Percentiles rank a stretch among this genome's conserved stretches.
These are phyloP conservation scores for Cerastis rubricosa DNA, from an alignment of 2,888 invertebrate species.

Conservation along the genomic window DNA sequence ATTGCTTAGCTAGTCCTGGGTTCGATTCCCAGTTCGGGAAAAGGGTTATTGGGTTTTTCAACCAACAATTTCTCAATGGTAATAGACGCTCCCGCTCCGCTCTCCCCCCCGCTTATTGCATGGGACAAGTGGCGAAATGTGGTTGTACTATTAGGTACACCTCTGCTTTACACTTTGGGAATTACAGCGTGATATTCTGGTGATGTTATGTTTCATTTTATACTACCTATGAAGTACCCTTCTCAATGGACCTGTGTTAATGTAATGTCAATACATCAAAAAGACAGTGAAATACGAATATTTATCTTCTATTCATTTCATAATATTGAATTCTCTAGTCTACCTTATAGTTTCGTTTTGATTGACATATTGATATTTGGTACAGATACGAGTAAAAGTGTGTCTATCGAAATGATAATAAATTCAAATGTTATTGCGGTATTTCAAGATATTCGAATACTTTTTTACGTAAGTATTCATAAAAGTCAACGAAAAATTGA, in stretches of 20 bases:
- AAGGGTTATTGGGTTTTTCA: too few species aligned
- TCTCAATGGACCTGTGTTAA: background rate
- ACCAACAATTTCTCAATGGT: too few species aligned
- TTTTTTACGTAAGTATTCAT: constrained; percentile 15
- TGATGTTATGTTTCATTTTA: too few species aligned
- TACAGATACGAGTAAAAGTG: constrained; percentile 10
- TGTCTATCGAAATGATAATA: constrained; percentile 15
- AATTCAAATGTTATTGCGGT: constrained; percentile 15
- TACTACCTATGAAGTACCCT: background rate
- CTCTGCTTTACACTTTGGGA: too few species aligned
- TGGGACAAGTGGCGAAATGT: too few species aligned
- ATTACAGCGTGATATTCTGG: too few species aligned
- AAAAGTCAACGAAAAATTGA: constrained; percentile 41
- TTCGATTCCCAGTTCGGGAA: too few species aligned
- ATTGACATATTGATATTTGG: constrained; percentile 32
- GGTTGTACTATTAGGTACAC: too few species aligned
- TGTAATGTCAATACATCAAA: background rate
- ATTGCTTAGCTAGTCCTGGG: too few species aligned
- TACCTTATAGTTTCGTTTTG: constrained; percentile 28
- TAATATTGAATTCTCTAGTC: constrained; percentile 8
- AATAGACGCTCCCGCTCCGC: too few species aligned
- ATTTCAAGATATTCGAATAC: background rate
- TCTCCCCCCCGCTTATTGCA: too few species aligned
- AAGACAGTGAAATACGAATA: background rate
- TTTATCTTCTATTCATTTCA: background rate